Evolutionary conservation across 2,888 invertebrate genomes (phyloP), one percentile per base, ranked within the genome.

Genomic region (Agrenia bidenticulata): DNA sequence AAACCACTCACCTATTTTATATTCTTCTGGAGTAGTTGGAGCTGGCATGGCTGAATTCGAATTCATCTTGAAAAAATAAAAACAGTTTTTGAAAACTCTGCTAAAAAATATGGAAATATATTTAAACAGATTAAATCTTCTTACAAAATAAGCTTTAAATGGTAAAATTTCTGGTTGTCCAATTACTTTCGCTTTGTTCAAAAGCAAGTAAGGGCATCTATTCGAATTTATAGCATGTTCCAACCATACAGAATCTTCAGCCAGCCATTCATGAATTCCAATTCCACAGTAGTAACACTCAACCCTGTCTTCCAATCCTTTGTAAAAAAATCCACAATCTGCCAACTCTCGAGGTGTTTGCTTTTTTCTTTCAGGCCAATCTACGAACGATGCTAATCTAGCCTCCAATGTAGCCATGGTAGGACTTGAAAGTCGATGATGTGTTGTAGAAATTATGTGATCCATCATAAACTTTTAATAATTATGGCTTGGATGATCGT

Each of bases 231-330:
- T 23, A 2, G 66, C 67, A 57, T 70, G 70, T 24, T 70, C 70
- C 19, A 70, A 17, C 64, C 61, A 70, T 4, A 45, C 41, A 32
- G 61, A 53, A 27, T 70, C 70, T n/a, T 41, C 50, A 2, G 9
- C 2, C 17, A 24, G 4, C 62, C 66, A 67, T 17, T 67, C 61
- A 9, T 57, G 21, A 11, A 69, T 7, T 2, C 66, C 64, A 50
- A 63, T 42, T 9, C 69, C 69, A 56, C 70, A 70, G 19, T 65
- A 53, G 32, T 60, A 70, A 45, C 70, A 70, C 1, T 17, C 1
- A 9, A 67, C 62, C 57, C 49, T 59, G 23, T 67, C 67, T 15
- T 24, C 24, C 1, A 15, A 23, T n/a, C 60, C 63, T 4, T 27
- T 17, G 37, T 53, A 63, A 61, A 64, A 70, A 41, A 70, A 70